Evolutionary conservation across 2,797 vertebrate genomes (phyloP).

Genomic region (Mus caroli): DNA sequence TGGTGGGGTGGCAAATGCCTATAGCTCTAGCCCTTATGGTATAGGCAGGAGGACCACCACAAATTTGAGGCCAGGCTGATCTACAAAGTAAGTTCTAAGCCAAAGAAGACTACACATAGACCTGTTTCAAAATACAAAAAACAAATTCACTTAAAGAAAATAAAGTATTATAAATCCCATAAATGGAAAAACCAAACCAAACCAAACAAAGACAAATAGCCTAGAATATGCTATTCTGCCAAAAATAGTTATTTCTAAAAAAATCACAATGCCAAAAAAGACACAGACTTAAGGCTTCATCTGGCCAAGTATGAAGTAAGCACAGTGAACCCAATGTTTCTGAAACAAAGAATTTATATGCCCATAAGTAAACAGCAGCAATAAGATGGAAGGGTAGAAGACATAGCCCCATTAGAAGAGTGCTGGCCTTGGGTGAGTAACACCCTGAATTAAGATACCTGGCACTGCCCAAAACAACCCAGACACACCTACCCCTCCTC

Average conservation of each 20-base stretch:
- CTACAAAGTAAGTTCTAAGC: neutral
- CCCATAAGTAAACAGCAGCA: neutral
- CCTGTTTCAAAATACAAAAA: neutral
- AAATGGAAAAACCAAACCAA: slow-evolving; percentile 41
- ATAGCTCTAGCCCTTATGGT: neutral
- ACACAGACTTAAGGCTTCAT: neutral
- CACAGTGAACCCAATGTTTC: slow-evolving; percentile 6
- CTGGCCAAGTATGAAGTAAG: slow-evolving; percentile 23
- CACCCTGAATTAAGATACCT: neutral
- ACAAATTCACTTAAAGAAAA: neutral
- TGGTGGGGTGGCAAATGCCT: neutral
- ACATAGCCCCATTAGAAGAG: neutral
- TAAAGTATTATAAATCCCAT: neutral
- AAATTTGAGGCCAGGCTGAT: neutral
- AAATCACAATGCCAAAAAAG: slow-evolving; percentile 25
- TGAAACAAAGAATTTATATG: slow-evolving; percentile 26
- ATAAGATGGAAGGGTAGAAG: neutral
- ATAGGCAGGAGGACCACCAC: neutral
- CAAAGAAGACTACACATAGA: neutral
- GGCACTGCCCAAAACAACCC: neutral
- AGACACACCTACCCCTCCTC: neutral
- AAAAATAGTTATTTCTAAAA: slow-evolving; percentile 59
- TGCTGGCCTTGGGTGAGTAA: neutral
- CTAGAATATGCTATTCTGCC: neutral
- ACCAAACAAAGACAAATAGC: neutral